These are phyloP conservation scores for Eulemur macaco DNA, from an alignment of 2,113 vertebrate genomes.

Conservation along the genomic window DNA sequence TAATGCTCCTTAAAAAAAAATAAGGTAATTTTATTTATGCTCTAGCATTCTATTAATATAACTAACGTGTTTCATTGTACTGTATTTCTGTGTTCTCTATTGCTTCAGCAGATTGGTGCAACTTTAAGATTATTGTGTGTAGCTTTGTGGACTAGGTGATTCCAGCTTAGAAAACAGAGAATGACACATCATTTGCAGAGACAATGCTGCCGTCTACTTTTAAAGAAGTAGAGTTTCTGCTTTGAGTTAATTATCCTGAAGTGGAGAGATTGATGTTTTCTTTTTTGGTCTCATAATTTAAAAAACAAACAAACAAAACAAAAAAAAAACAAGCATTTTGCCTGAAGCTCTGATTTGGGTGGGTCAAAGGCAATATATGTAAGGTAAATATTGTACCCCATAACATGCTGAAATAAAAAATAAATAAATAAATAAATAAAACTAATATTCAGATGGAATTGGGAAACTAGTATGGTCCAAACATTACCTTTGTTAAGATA, in stretches of 20 bases:
- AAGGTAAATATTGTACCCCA: no score
- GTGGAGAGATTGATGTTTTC: not conserved
- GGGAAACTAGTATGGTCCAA: not conserved
- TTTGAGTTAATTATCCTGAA: not conserved
- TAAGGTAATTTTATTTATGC: not conserved
- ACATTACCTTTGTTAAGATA: not conserved
- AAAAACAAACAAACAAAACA: no score
- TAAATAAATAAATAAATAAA: not conserved
- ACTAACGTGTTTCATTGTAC: not conserved
- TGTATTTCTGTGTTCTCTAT: not conserved
- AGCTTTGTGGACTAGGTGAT: not conserved
- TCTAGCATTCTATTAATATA: not conserved
- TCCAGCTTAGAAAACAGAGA: constrained; percentile 14
- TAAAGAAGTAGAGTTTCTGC: not conserved
- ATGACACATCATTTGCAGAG: not conserved
- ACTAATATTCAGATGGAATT: not conserved
- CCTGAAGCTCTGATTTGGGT: no score
- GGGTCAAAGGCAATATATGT: no score
- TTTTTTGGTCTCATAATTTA: not conserved
- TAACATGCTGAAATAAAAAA: no score
- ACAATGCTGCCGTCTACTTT: not conserved
- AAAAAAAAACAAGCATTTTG: no score
- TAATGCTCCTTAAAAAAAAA: not conserved
- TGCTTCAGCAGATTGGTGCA: not conserved
- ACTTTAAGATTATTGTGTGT: not conserved